A percentile compares a stretch with the other conserved stretches of the same genome.
Evolutionary conservation across 2,888 invertebrate species (phyloP).

Genomic region (Protophormia terraenovae): DNA sequence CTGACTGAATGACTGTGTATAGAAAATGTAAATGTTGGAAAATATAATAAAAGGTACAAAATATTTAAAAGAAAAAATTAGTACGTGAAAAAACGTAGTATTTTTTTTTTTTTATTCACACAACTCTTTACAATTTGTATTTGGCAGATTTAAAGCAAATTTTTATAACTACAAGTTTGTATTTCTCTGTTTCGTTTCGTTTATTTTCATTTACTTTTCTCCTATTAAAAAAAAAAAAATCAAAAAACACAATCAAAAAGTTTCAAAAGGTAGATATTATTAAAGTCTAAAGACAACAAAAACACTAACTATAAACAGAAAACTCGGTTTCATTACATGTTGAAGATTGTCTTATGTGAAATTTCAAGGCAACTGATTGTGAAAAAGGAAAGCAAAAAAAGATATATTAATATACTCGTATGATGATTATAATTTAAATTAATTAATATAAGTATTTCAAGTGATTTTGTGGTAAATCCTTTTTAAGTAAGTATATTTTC

Average conservation of each 20-base stretch:
- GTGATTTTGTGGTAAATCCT: not conserved
- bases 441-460: slow-evolving; percentile 3
- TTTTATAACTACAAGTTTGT: not conserved
- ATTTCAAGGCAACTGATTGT: slow-evolving; percentile 8
- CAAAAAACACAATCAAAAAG: not conserved
- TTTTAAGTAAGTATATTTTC: not conserved
- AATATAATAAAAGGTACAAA: slow-evolving; percentile 17
- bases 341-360: not conserved
- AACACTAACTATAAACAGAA: not conserved
- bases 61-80: not conserved
- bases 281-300: not conserved
- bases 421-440: slow-evolving; percentile 19
- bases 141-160: slow-evolving; percentile 14
- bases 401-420: not conserved
- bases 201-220: not conserved
- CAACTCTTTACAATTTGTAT: slow-evolving; percentile 20
- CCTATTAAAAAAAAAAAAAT: not conserved
- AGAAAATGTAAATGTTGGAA: slow-evolving; percentile 40
- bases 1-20: no score
- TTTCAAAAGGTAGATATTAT: slow-evolving; percentile 5
- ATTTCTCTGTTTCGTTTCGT: not conserved
- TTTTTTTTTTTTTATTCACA: no score
- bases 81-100: slow-evolving; percentile 44
- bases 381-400: not conserved
- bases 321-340: not conserved